Base-by-base conservation (phyloP, 2,888 invertebrate species). In the Ethmia dodecea region DNA sequence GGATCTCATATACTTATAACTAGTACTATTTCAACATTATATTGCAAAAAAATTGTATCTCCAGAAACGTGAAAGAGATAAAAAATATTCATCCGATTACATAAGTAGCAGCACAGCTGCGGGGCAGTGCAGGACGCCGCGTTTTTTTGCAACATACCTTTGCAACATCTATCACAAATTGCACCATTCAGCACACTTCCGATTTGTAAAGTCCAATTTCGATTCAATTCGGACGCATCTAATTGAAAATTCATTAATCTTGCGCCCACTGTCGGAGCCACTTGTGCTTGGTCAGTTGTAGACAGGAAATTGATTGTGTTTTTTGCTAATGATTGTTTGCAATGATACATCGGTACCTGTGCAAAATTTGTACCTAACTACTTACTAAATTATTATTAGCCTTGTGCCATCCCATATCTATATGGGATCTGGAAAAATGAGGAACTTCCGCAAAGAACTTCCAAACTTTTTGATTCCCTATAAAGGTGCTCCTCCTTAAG, bases 161-260 rank as follows among this genome's bases (percentile, higher is more conserved):
- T 47, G 69, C 73, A 78, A 75, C 73, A 67, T 75, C 70, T 62
- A 79, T 74, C 69, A 61, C 61, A 67, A 71, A 75, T 71, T 71
- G 71, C 67, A 63, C 66, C 60, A 79, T 79, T 81, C 70, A 73
- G 56, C 60, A 62, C 62, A 84, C 80, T 86, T 84, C 86, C 84
- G 80, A 83, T 78, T 70, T 64, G 52, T 58, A 65, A 68, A 73
- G 72, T 77, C 71, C 75, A 81, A 80, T 79, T 80, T 75, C 63
- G 67, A 69, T 81, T 75, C 70, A 63, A 70, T 74, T 77, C 72
- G 74, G 75, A 79, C 81, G 81, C 75, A 66, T 73, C 81, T 77
- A 84, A 86, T 84, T 75, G 62, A 62, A 67, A 69, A 73, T 73
- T 79, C 86, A 86, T 86, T 83, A 86, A 84, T 86, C 84, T 83